Percentiles rank a stretch among this genome's conserved stretches.
Conservation (phyloP, 2,797 vertebrate species). For the Tolypeutes matacus region DNA sequence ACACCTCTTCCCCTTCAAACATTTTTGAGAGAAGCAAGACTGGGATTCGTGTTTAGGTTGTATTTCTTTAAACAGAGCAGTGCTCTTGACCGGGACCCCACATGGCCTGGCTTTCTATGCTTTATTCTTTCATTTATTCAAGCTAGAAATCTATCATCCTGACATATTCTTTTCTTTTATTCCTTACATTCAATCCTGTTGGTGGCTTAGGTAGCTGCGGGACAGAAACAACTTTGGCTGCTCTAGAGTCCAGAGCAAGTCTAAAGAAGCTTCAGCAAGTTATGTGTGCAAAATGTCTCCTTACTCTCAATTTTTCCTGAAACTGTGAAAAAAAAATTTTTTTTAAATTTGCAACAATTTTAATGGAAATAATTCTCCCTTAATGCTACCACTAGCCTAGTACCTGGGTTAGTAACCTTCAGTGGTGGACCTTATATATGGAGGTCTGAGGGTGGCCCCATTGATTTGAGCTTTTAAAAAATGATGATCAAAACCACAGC, state of each 20-base stretch:
- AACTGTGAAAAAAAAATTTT: not conserved
- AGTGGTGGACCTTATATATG: not conserved
- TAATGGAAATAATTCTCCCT: not conserved
- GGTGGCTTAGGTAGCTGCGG: not conserved
- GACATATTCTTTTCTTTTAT: not conserved
- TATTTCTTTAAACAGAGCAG: not conserved
- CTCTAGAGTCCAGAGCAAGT: not conserved
- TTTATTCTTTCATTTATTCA: not conserved
- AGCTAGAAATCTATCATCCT: not conserved
- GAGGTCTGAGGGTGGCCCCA: not conserved
- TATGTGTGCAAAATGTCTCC: not conserved
- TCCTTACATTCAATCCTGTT: not conserved
- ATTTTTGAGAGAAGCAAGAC: not conserved
- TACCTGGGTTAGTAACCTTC: not conserved
- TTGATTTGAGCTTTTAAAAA: not conserved
- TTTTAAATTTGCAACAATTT: not conserved
- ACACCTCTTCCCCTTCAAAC: not conserved
- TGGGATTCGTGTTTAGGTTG: not conserved
- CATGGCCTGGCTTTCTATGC: not conserved
- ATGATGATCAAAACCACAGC: not conserved
- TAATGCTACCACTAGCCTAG: not conserved
- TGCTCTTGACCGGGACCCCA: not conserved
- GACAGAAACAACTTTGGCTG: not conserved
- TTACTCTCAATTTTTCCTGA: not conserved
- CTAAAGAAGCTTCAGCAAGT: not conserved